A percentile compares a stretch with the other conserved stretches of the same genome.
Evolutionary conservation across 2,113 vertebrate genomes (phyloP).

Genomic region (Garra rufa): DNA sequence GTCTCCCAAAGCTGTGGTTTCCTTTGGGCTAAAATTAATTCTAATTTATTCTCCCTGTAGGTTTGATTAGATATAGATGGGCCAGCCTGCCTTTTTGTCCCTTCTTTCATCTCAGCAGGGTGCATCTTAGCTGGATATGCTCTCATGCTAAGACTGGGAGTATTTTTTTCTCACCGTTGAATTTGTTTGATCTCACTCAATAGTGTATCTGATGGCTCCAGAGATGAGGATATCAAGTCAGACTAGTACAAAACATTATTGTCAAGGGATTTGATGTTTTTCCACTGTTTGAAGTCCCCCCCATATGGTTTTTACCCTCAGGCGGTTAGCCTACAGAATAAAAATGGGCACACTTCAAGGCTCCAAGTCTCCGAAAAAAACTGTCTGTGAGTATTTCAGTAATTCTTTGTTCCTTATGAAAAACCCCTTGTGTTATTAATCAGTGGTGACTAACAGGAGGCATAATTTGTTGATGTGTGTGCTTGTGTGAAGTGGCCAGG

Average conservation of each 20-base stretch:
- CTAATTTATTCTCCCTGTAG: not conserved
- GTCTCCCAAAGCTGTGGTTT: not conserved
- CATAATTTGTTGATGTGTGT: conserved; percentile 23
- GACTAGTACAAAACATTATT: not conserved
- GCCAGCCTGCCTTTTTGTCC: not conserved
- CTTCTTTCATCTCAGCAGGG: not conserved
- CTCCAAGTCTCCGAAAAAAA: conserved; percentile 82
- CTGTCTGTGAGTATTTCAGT: conserved; percentile 83
- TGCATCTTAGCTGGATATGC: not conserved
- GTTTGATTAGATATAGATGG: not conserved
- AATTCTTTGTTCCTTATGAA: conserved; percentile 7
- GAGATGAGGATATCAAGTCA: not conserved
- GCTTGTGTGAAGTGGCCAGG: conserved; percentile 58
- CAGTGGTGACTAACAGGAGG: not conserved
- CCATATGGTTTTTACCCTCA: conserved; percentile 61
- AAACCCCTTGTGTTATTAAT: not conserved
- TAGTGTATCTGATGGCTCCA: not conserved
- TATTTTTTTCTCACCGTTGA: not conserved
- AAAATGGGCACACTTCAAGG: conserved; percentile 84
- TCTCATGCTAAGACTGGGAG: not conserved
- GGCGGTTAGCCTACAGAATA: conserved; percentile 89
- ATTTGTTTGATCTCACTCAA: not conserved
- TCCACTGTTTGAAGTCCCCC: not conserved
- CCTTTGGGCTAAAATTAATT: not conserved
- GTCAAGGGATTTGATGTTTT: conserved; percentile 6